Evolutionary conservation across 1,140 invertebrate genomes (phyloP), one percentile per base, ranked within the genome.

Genomic region (Lutraria rhynchaena): DNA sequence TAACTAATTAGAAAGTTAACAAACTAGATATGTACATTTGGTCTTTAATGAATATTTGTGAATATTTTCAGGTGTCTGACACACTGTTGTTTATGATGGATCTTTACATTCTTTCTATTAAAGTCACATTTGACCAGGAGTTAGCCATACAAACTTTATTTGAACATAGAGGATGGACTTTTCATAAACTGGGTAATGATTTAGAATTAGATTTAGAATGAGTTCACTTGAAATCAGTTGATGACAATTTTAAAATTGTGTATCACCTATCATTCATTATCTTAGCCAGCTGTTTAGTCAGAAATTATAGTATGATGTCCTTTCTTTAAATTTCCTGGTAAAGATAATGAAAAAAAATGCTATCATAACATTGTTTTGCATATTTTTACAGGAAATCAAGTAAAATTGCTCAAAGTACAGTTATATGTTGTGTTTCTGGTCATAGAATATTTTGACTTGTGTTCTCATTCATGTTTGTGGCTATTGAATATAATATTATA

Each of bases 91-190:
- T n/a, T 63, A 29, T 22, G 17, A 74, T 74, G 71, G 58, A 63
- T 11, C n/a, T 17, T 3, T 75, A 75, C 29, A 60, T 61, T 7
- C 29, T 75, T 33, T 44, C 35, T n/a, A 9, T 75, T 31, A 29
- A 61, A 31, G 73, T 75, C 2, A 63, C 35, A 27, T 27, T 7
- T 29, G 73, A 61, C 27, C 73, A 75, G 41, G 73, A 75, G 63
- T 3, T 22, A 11, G 73, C 73, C 22, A 75, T 75, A 17, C 17
- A 35, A 44, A n/a, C 33, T 49, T 46, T 75, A n/a, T 75, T 75
- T 41, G 35, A 61, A n/a, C 24, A 17, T 19, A 60, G 44, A 44
- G 73, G 73, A 27, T 75, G 73, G 73, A 31, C n/a, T 29, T 75
- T 24, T 46, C 15, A 49, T 4, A 75, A 75, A 63, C 22, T 31